Evolutionary conservation across 2,888 invertebrate species (phyloP).

Genomic region (Nesidiocoris tenuis): DNA sequence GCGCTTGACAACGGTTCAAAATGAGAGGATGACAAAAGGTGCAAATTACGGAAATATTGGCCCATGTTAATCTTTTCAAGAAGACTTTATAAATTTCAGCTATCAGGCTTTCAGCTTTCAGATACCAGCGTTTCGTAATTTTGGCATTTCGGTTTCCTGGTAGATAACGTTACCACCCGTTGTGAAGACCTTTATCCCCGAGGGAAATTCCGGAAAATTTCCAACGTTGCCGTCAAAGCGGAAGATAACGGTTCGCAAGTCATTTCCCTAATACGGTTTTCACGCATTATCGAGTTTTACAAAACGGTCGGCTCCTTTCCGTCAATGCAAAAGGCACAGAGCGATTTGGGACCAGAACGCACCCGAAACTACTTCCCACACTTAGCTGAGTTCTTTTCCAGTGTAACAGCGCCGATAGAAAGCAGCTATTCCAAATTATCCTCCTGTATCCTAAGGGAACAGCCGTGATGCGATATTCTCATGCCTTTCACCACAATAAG

Average conservation of each 20-base stretch:
- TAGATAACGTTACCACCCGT: too few species aligned
- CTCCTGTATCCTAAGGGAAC: slow-evolving; percentile 18
- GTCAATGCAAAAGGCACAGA: too few species aligned
- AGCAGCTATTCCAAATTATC: slow-evolving; percentile 17
- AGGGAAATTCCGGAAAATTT: too few species aligned
- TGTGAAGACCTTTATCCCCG: too few species aligned
- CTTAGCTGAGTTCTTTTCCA: background rate
- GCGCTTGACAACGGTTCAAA: too few species aligned
- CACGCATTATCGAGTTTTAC: background rate
- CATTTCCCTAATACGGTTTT: background rate
- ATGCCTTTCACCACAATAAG: slow-evolving; percentile 35
- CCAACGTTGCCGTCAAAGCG: background rate
- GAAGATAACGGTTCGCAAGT: background rate
- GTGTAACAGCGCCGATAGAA: background rate
- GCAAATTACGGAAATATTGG: too few species aligned
- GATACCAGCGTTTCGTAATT: too few species aligned
- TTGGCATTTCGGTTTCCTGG: too few species aligned
- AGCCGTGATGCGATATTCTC: slow-evolving; percentile 28
- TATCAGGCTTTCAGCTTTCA: too few species aligned
- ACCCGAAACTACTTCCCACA: background rate
- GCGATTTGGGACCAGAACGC: background rate
- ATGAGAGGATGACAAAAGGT: too few species aligned
- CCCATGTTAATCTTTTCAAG: too few species aligned
- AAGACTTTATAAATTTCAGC: too few species aligned
- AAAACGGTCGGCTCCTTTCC: background rate